These are phyloP conservation scores for Drosophila ananassae DNA, from an alignment of 1,140 invertebrate genomes.

Conservation along the genomic window DNA sequence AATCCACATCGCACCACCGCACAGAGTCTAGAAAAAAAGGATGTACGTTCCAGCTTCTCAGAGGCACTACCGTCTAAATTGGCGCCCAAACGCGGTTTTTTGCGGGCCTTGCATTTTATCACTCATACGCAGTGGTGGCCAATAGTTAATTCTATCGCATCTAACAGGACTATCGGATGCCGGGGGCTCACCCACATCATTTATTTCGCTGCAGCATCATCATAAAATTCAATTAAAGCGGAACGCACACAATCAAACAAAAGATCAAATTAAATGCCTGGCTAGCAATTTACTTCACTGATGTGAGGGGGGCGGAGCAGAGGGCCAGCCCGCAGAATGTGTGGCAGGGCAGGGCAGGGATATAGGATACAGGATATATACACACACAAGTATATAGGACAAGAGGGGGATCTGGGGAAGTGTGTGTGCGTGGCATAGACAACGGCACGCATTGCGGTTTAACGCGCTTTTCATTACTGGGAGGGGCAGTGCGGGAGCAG, in stretches of 20 bases:
- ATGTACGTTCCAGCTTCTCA: too few species aligned
- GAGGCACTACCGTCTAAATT: too few species aligned
- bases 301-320: slow-evolving; percentile 38
- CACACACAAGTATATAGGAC: background rate
- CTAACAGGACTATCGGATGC: too few species aligned
- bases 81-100: background rate
- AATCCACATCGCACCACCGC: background rate
- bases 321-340: slow-evolving; percentile 17
- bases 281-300: slow-evolving; percentile 73
- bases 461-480: slow-evolving; percentile 61
- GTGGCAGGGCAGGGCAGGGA: background rate
- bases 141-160: background rate
- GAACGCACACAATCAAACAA: slow-evolving; percentile 80
- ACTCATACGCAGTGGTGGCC: background rate
- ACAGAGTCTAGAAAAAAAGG: too few species aligned
- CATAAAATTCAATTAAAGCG: slow-evolving; percentile 80
- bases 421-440: slow-evolving; percentile 30
- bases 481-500: background rate
- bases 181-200: background rate
- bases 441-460: slow-evolving; percentile 60
- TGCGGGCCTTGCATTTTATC: slow-evolving; percentile 2
- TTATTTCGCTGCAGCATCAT: slow-evolving; percentile 68
- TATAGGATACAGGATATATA: slow-evolving; percentile 3
- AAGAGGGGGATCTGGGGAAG: background rate
- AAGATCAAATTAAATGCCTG: slow-evolving; percentile 81